These are phyloP conservation scores for Otolemur garnettii DNA, from an alignment of 2,113 vertebrate genomes.

Conservation along the genomic window DNA sequence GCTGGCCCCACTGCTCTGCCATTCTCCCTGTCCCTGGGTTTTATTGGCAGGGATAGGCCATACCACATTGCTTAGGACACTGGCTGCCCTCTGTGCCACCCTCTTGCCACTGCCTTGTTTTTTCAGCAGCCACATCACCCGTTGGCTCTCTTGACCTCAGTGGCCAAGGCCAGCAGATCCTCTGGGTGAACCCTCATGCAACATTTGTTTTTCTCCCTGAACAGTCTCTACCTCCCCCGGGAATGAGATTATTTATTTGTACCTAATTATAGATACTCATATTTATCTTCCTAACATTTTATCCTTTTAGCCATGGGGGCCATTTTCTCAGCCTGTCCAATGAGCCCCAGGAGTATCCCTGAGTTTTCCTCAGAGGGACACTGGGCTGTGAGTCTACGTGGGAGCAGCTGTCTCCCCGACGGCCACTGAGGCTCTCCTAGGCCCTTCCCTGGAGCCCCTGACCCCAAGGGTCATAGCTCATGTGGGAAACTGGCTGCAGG, in stretches of 20 bases:
- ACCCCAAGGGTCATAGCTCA: not conserved
- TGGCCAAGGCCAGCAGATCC: not conserved
- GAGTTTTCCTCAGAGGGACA: not conserved
- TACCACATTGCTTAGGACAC: not conserved
- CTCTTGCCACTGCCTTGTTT: too few relatives aligned
- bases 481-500: too few relatives aligned
- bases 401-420: not conserved
- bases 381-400: not conserved
- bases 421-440: not conserved
- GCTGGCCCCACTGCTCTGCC: too few relatives aligned
- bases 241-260: slow-evolving; percentile 60
- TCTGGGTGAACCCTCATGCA: not conserved
- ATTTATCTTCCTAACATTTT: slow-evolving; percentile 37
- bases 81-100: not conserved
- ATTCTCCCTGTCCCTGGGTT: not conserved
- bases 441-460: not conserved
- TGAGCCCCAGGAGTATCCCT: not conserved
- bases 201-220: slow-evolving; percentile 19
- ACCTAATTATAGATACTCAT: slow-evolving; percentile 68
- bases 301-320: not conserved
- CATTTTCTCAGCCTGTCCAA: not conserved
- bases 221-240: not conserved
- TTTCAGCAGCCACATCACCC: not conserved
- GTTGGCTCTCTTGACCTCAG: not conserved
- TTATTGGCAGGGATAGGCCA: not conserved